These are phyloP conservation scores for Rhegmatorhina hoffmannsi DNA, from an alignment of 2,113 vertebrate genomes.

Conservation along the genomic window DNA sequence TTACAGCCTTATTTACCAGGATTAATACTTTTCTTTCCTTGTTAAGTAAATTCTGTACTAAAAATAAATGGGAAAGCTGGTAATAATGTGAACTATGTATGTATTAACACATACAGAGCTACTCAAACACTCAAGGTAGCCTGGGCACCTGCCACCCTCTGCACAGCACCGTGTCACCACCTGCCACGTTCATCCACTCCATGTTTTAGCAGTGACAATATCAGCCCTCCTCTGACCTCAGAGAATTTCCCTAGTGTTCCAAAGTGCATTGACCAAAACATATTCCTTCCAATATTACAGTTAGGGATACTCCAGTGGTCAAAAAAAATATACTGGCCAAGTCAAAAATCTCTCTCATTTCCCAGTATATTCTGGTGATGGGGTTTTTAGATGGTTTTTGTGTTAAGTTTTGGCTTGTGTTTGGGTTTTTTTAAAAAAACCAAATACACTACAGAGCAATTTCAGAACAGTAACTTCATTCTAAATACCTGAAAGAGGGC, in stretches of 20 bases:
- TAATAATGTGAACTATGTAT: not conserved
- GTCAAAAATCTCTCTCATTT: not conserved
- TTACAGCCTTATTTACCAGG: not conserved
- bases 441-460: not conserved
- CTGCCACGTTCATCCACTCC: not conserved
- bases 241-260: not conserved
- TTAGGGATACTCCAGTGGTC: not conserved
- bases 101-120: not conserved
- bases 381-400: accelerated
- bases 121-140: not conserved
- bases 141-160: not conserved
- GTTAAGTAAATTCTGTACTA: not conserved
- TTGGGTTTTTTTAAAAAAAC: not conserved
- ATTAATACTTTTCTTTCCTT: not conserved
- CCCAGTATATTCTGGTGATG: not conserved
- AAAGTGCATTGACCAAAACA: not conserved
- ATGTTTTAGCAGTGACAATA: not conserved
- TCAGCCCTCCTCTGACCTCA: not conserved
- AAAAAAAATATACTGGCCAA: not conserved
- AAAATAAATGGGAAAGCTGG: not conserved
- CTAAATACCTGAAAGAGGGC: not conserved
- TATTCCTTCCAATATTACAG: not conserved
- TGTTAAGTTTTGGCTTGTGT: not conserved
- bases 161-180: not conserved
- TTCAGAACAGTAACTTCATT: not conserved